Evolutionary conservation across 2,113 vertebrate species (phyloP).

Genomic region (Picathartes gymnocephalus): DNA sequence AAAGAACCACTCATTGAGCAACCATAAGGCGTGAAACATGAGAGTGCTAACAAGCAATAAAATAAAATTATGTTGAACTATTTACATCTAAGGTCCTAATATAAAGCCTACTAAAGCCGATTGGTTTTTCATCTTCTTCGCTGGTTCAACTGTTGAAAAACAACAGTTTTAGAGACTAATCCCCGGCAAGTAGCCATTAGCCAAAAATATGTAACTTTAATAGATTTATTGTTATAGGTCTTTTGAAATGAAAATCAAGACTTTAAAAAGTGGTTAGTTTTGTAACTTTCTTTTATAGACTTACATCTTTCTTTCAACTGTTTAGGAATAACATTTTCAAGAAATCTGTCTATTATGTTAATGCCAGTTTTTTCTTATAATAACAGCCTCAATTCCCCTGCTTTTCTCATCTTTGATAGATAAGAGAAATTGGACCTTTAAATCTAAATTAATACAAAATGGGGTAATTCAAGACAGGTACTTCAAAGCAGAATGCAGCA

Average conservation of each 20-base stretch:
- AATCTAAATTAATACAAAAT: neutral
- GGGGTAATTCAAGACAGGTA: neutral
- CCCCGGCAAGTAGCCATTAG: neutral
- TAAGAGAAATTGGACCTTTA: neutral
- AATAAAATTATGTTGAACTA: conserved; percentile 27
- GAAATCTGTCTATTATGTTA: neutral
- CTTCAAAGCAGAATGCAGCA: neutral
- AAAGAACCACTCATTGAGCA: neutral
- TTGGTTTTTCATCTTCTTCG: neutral
- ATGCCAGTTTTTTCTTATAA: neutral
- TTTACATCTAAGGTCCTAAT: neutral
- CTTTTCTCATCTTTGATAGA: neutral
- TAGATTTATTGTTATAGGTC: neutral
- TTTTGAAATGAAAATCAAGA: neutral
- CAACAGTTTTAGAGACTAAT: neutral
- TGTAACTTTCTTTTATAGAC: neutral
- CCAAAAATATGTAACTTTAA: neutral
- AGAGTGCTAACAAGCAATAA: conserved; percentile 41
- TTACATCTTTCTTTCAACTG: neutral
- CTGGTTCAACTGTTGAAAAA: neutral
- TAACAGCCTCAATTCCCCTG: neutral
- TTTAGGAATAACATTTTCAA: neutral
- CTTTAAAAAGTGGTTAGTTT: neutral
- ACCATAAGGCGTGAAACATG: neutral
- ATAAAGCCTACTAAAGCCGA: neutral